Evolutionary conservation across 2,113 vertebrate genomes (phyloP).

Genomic region (Ahaetulla prasina): DNA sequence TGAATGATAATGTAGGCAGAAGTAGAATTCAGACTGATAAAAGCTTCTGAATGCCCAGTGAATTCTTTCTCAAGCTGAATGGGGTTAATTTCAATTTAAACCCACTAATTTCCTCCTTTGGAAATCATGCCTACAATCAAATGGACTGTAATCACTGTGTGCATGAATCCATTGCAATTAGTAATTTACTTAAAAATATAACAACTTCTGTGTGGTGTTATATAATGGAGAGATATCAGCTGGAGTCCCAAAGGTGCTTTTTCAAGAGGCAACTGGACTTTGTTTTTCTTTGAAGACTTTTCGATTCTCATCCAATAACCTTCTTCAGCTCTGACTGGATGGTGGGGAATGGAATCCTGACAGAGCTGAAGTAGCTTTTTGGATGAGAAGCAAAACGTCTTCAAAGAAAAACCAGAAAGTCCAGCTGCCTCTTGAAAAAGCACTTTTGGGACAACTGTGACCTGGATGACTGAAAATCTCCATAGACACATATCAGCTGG

Average conservation of each 20-base stretch:
- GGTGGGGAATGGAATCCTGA: too few species aligned
- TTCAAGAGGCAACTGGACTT: too few species aligned
- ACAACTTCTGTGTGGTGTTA: not conserved
- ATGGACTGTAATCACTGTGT: not conserved
- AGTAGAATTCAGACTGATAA: not conserved
- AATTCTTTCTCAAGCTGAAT: not conserved
- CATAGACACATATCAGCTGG: not conserved
- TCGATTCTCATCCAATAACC: too few species aligned
- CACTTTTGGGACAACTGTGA: too few species aligned
- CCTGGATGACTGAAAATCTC: too few species aligned
- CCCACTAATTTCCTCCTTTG: not conserved
- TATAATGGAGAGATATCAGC: not conserved
- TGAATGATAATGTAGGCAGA: not conserved
- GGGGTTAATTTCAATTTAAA: not conserved
- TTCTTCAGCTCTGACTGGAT: too few species aligned
- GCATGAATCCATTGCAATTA: not conserved
- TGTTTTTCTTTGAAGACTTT: too few species aligned
- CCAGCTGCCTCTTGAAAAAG: too few species aligned
- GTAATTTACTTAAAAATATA: conserved; percentile 9
- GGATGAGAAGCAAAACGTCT: too few species aligned
- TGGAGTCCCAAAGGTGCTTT: too few species aligned
- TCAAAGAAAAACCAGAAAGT: too few species aligned
- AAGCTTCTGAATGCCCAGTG: not conserved
- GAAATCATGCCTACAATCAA: not conserved
- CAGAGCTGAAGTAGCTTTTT: too few species aligned